A percentile compares a stretch with the other conserved stretches of the same genome.
These are phyloP conservation scores for Tokudaia muenninki DNA, from an alignment of 2,797 vertebrate genomes.

Conservation along the genomic window DNA sequence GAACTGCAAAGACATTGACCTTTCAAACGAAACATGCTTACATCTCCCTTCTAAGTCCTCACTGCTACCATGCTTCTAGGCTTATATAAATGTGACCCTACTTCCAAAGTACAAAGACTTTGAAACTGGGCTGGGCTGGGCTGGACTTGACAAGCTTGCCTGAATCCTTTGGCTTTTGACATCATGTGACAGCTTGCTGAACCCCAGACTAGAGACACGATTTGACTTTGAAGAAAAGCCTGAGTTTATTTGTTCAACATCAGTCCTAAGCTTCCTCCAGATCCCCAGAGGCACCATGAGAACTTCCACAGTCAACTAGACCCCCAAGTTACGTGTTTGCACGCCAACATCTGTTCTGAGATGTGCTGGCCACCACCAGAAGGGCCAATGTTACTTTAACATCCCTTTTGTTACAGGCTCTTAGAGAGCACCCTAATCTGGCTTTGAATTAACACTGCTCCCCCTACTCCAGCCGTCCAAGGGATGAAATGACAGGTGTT, in stretches of 20 bases:
- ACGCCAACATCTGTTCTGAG: background rate
- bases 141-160: background rate
- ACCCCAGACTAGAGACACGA: background rate
- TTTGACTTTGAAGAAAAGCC: slow-evolving; percentile 29
- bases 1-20: background rate
- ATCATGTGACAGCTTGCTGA: background rate
- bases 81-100: background rate
- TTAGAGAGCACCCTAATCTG: background rate
- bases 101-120: background rate
- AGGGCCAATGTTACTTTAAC: background rate
- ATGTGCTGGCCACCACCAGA: background rate
- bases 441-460: background rate
- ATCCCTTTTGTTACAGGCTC: background rate
- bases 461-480: background rate
- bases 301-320: background rate
- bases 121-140: background rate
- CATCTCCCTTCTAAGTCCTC: background rate
- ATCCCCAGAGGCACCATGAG: background rate
- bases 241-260: background rate
- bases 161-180: background rate
- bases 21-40: background rate
- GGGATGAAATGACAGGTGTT: background rate
- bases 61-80: background rate
- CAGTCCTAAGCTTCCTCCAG: background rate
- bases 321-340: background rate